Conservation (phyloP, 2,113 vertebrate genomes). For the Lanius ludovicianus region DNA sequence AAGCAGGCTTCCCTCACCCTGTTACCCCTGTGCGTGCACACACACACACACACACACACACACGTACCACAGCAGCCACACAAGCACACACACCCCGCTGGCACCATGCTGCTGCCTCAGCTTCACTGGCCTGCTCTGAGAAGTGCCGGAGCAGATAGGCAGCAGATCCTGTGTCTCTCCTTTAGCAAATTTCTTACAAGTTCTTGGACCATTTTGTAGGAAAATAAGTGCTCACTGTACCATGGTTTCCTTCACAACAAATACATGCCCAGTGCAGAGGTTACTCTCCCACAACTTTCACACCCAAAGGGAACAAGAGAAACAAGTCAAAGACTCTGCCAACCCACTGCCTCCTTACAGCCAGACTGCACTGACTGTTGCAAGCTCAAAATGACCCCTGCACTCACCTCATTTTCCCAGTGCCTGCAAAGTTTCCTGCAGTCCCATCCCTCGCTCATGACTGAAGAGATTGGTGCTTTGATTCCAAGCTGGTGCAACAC, state of each 20-base stretch:
- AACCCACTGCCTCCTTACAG: neutral
- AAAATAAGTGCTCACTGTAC: neutral
- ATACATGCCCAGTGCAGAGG: neutral
- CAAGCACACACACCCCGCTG: neutral
- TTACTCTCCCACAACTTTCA: neutral
- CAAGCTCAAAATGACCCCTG: neutral
- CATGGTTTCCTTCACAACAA: neutral
- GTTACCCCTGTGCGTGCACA: no score
- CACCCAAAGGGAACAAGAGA: neutral
- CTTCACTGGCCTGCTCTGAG: neutral
- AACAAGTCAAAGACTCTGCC: neutral
- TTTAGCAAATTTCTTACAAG: neutral
- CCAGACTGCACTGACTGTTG: neutral
- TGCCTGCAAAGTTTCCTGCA: neutral
- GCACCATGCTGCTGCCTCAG: neutral
- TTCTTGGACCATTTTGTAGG: neutral
- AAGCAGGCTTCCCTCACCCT: neutral
- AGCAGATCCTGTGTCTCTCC: neutral
- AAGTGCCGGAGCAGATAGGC: neutral
- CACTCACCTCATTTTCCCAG: neutral
- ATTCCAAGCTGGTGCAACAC: neutral
- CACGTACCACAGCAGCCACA: neutral
- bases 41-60: neutral
- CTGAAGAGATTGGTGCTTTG: neutral
- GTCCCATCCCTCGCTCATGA: accelerated